These are phyloP conservation scores for Enteromius treurensis DNA, from an alignment of 2,797 vertebrate genomes.

Conservation along the genomic window DNA sequence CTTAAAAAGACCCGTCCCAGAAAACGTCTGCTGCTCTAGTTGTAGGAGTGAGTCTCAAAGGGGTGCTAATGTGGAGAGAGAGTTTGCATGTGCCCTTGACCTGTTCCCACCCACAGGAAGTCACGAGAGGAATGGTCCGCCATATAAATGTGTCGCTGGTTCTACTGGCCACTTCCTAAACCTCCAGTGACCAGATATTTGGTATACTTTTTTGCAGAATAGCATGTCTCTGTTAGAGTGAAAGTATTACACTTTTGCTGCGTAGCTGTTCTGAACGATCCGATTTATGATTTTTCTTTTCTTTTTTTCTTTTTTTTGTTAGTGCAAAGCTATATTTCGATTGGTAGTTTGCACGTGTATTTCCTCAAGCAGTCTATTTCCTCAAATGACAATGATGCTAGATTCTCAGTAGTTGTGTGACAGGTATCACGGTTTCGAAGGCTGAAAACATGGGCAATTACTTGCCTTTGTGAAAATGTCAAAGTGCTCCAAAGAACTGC, in stretches of 20 bases:
- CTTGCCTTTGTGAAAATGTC: constrained; percentile 33
- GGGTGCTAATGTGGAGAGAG: constrained; percentile 62
- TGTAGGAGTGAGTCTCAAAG: constrained; percentile 64
- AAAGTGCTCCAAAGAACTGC: constrained; percentile 34
- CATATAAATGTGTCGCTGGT: constrained; percentile 13
- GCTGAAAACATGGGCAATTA: constrained; percentile 16
- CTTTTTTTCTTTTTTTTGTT: neutral
- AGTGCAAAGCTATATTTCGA: neutral
- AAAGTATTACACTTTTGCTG: neutral
- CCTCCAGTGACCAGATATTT: neutral
- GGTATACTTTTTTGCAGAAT: neutral
- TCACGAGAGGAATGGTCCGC: neutral
- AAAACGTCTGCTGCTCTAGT: constrained; percentile 70
- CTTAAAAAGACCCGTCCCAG: constrained; percentile 65
- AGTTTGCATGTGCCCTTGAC: constrained; percentile 68
- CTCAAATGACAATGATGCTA: neutral
- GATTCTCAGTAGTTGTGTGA: neutral
- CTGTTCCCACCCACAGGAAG: constrained; percentile 57
- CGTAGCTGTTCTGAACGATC: neutral
- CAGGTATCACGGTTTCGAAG: neutral
- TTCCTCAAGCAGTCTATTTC: neutral
- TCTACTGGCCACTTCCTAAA: neutral
- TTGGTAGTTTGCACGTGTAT: neutral
- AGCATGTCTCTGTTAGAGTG: neutral
- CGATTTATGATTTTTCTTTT: neutral